Percentiles rank a stretch among this genome's conserved stretches.
Evolutionary conservation across 2,888 invertebrate species (phyloP).

Genomic region (Leptothorax acervorum): DNA sequence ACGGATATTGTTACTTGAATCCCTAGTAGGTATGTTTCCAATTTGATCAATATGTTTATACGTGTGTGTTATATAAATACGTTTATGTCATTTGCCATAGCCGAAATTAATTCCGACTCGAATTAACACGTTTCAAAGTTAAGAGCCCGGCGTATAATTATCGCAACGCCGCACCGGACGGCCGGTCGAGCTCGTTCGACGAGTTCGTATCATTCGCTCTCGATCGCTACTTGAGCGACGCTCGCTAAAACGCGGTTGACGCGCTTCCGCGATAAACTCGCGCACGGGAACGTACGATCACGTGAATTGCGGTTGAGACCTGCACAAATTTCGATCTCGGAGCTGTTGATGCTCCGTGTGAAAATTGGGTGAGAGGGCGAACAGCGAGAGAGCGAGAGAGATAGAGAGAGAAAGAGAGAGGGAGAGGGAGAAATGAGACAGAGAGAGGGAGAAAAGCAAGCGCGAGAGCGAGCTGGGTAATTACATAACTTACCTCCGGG

Average conservation of each 20-base stretch:
- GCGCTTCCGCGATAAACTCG: slow-evolving; percentile 32
- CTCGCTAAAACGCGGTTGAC: slow-evolving; percentile 37
- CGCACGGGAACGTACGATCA: slow-evolving; percentile 28
- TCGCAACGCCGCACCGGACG: neutral
- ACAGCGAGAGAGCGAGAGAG: neutral
- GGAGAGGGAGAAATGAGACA: neutral
- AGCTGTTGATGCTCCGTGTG: slow-evolving; percentile 44
- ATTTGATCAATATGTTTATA: neutral
- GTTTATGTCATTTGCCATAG: slow-evolving; percentile 1
- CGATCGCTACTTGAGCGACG: slow-evolving; percentile 38
- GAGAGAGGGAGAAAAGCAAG: neutral
- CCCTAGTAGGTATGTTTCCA: neutral
- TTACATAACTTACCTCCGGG: slow-evolving; percentile 48
- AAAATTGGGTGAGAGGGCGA: slow-evolving; percentile 45
- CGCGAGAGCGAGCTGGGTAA: slow-evolving; percentile 15
- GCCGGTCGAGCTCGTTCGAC: slow-evolving; percentile 29
- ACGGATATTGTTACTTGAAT: neutral
- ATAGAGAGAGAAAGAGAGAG: neutral
- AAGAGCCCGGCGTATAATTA: slow-evolving; percentile 32
- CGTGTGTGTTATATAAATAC: neutral
- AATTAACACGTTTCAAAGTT: slow-evolving; percentile 44
- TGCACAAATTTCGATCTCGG: slow-evolving; percentile 52
- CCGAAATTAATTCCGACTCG: slow-evolving; percentile 28
- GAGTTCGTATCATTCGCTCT: slow-evolving; percentile 36
- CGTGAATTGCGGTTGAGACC: slow-evolving; percentile 53